These are phyloP conservation scores for Struthidea cinerea DNA, from an alignment of 2,113 vertebrate genomes.

Conservation along the genomic window DNA sequence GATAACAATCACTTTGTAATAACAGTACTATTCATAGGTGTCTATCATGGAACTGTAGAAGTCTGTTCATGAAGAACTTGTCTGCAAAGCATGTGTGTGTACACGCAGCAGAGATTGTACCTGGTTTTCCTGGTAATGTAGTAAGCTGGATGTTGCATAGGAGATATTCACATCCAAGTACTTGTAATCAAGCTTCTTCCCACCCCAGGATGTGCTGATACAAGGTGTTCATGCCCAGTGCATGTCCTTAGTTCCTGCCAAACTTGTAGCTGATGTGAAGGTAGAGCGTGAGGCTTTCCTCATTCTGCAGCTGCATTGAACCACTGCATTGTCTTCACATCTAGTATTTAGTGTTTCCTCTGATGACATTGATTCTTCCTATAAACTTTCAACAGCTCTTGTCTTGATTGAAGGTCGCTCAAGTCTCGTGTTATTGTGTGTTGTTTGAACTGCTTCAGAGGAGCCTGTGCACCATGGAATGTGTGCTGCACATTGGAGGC, in stretches of 20 bases:
- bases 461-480: background rate
- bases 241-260: background rate
- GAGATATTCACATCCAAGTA: background rate
- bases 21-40: background rate
- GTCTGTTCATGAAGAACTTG: background rate
- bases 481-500: background rate
- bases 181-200: background rate
- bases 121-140: background rate
- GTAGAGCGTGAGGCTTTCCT: background rate
- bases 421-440: background rate
- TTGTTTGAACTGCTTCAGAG: background rate
- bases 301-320: background rate
- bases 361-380: background rate
- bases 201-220: background rate
- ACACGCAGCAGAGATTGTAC: background rate
- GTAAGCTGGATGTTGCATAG: background rate
- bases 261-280: background rate
- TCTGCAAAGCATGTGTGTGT: background rate
- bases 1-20: background rate
- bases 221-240: background rate
- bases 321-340: background rate
- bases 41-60: background rate
- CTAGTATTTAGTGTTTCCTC: background rate
- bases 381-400: background rate
- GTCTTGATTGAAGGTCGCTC: background rate